Evolutionary conservation across 1,140 invertebrate genomes (phyloP), one percentile per base, ranked within the genome.

Genomic region (Hypothenemus hampei): DNA sequence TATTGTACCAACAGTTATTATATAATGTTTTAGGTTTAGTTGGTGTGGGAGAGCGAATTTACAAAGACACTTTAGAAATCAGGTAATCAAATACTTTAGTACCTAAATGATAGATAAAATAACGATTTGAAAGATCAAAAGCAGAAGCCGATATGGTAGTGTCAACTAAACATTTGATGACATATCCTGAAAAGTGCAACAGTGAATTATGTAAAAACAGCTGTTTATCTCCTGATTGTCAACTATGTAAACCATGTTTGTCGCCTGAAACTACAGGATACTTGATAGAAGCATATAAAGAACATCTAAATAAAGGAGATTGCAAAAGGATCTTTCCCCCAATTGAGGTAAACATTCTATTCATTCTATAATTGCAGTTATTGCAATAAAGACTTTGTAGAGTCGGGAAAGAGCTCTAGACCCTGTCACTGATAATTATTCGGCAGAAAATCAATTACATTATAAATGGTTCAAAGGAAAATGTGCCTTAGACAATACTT

Each of bases 1-100:
- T 92, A 7, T 69, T 98, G 0, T 98, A 98, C 61, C 89, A 97
- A 65, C 93, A 97, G 76, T 87, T 98, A 3, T 62, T 98, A 3
- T 94, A 85, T 66, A 95, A 89, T 70, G 65, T 93, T 29, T 82
- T 98, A 22, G 78, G 82, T 26, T 64, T 97, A 6, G 81, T 89
- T n/a, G 92, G 93, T 0, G 69, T 97, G 3, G 79, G 76, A 1
- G 73, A 77, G 62, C 73, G 77, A 37, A 69, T 78, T 13, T 29
- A 54, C 10, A 58, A 58, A 37, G 48, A 56, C 54, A 47, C 60
- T 13, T 26, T 64, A 26, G 56, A 59, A 43, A 26, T 57, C 8
- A 59, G 56, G 60, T 62, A 58, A 50, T 24, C 19, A 15, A 11
- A 16, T 37, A 37, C 21, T 37, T 3, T 37, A n/a, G 11, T 24